These are phyloP conservation scores for Andrena bicolor DNA, from an alignment of 2,888 invertebrate species.

Conservation along the genomic window DNA sequence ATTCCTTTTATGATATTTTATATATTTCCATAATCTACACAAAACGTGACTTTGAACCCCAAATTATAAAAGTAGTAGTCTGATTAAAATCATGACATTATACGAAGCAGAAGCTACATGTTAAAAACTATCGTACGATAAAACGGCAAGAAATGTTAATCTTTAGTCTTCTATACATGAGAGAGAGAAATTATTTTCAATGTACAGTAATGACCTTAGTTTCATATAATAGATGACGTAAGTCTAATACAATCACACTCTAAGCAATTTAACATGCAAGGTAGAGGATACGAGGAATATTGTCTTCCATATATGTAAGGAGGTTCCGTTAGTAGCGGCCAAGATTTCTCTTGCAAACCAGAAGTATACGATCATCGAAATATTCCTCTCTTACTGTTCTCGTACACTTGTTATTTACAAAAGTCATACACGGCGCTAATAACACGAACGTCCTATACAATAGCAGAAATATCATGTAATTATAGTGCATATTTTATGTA, in stretches of 20 bases:
- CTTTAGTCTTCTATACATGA: constrained; percentile 24
- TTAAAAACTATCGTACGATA: constrained; percentile 63
- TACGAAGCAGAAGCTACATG: constrained; percentile 55
- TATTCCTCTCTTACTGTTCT: neutral
- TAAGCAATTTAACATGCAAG: constrained; percentile 82
- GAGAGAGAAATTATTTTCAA: constrained; percentile 52
- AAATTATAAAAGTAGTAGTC: constrained; percentile 29
- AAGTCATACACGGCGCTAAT: neutral
- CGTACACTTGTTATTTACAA: neutral
- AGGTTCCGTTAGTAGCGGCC: neutral
- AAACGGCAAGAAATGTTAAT: constrained; percentile 69
- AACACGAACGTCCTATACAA: neutral
- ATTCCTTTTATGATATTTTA: no score
- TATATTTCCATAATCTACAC: constrained; percentile 3
- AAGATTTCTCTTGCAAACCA: neutral
- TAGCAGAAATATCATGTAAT: constrained; percentile 8
- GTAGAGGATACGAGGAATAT: constrained; percentile 62
- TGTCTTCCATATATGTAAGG: constrained; percentile 39
- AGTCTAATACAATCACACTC: constrained; percentile 84
- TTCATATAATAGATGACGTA: constrained; percentile 75
- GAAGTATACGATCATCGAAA: neutral
- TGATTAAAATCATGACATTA: constrained; percentile 43
- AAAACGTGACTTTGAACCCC: constrained; percentile 1
- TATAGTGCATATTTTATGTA: constrained; percentile 21
- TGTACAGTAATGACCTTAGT: constrained; percentile 69